Base-by-base conservation (phyloP, 2,797 vertebrate species). In the Gymnopithys bicolor region DNA sequence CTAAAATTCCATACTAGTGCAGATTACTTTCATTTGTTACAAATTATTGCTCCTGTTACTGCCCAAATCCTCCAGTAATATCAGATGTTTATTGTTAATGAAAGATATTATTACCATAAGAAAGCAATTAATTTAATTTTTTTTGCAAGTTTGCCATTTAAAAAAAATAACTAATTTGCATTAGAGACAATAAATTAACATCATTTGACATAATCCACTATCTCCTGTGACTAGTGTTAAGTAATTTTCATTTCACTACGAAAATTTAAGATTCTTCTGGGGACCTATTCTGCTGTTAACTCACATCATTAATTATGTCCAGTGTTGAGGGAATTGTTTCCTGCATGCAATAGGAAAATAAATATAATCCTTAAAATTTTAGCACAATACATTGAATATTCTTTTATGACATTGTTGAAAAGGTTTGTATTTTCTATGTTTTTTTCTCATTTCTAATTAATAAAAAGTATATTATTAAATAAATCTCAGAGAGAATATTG, bases 51-150 rank as follows among this genome's bases (percentile, higher is more conserved):
- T 95, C 28, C 37, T 10, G 1, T 87, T 91, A 84, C 55, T 39
- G 41, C 79, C 75, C 45, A 93, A 88, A 93, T 95, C 43, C 48
- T 94, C 81, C 35, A 80, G 68, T 78, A 94, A 89, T 70, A 89
- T 92, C 68, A 84, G 35, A 55, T 90, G 48, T 78, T 95, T 94
- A 67, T 92, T 92, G 64, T 70, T 91, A 94, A 94, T 93, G 75
- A 89, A 94, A 94, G 53, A 62, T 90, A 95, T 77, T 76, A 35
- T 28, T 64, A 64, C 39, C 85, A 81, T 90, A 90, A 87, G 56
- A 75, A 84, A 95, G 43, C 18, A 84, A 94, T 96, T 94, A 0
- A 84, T 94, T 94, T 75, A 32, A 19, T 39, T 87, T 81, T 41
- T 89, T 89, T 74, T 35, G 6, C 55, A 69, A 53, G 4, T 89